Evolutionary conservation across 1,140 invertebrate species (phyloP), one percentile per base, ranked within the genome.

Genomic region (Cyrtorhinus lividipennis): DNA sequence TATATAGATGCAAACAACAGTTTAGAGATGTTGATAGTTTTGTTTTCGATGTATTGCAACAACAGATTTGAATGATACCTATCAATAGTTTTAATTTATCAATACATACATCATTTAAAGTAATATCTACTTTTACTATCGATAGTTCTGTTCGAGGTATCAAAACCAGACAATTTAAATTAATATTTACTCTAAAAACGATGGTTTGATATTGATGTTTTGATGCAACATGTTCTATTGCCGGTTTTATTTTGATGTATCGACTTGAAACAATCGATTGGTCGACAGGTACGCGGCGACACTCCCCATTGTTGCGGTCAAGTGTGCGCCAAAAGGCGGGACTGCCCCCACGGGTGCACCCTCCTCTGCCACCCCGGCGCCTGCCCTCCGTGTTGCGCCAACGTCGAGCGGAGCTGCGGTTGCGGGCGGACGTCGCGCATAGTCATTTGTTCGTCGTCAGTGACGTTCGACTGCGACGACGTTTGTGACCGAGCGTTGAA

Each of bases 281-380:
- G n/a, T n/a, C n/a, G 5, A 38, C 30, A 64, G 74, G 84, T 83
- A 70, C 80, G 85, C 1, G 81, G 82, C 18, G 83, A 86, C 24
- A 79, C 83, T 20, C 87, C 93, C 0, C 94, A 96, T 73, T 88
- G 87, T 13, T 97, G 93, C 75, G 92, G 92, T 1, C 84, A 92
- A 64, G 74, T 86, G 0, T 97, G 94, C 71, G 81, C 81, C 22
- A 82, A 84, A 23, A 71, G 72, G 5, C 76, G 81, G 56, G 72
- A 80, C 10, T 96, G 93, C 72, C 75, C 79, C 1, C 93, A 97
- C 73, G 83, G 81, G 1, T 97, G 94, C 73, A 89, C 81, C 1
- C 72, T 92, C 63, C 75, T 92, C 0, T 98, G 95, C 72, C 95
- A 98, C 74, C 92, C 95, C 0, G 95, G 87, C 0, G 84, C 86